Evolutionary conservation across 2,888 invertebrate genomes (phyloP).

Genomic region (Sinhomidia bicolor): DNA sequence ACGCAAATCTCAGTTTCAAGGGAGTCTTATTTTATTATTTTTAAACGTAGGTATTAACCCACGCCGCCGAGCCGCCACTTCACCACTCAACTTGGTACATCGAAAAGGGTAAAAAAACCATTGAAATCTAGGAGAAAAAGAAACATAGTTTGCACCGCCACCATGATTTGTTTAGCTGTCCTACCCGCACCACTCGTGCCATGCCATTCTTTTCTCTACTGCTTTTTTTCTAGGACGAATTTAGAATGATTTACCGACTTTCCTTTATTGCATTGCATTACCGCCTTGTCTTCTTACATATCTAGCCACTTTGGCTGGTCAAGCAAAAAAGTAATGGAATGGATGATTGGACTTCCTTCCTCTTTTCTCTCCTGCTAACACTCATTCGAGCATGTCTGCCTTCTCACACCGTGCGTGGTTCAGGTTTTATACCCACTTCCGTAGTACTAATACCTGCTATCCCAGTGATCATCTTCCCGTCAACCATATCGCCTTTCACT

Average conservation of each 20-base stretch:
- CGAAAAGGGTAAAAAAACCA: background rate
- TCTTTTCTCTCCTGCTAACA: constrained; percentile 1
- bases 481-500: constrained; percentile 29
- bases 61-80: no score
- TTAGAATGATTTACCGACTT: constrained; percentile 71
- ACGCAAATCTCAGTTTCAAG: background rate
- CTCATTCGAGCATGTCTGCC: constrained; percentile 29
- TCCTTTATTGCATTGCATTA: background rate
- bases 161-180: no score
- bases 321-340: constrained; percentile 67
- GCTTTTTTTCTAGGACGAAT: constrained; percentile 14
- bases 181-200: background rate
- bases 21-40: background rate
- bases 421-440: background rate
- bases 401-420: constrained; percentile 12
- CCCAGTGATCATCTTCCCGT: constrained; percentile 15
- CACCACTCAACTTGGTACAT: background rate
- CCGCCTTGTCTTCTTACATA: background rate
- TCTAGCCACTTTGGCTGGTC: constrained; percentile 39
- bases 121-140: background rate
- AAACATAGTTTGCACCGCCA: no score
- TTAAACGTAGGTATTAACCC: constrained; percentile 33
- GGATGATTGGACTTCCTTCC: constrained; percentile 65
- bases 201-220: background rate
- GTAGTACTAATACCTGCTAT: background rate